Base-by-base conservation (phyloP, 2,113 vertebrate genomes). In the Eptesicus fuscus region DNA sequence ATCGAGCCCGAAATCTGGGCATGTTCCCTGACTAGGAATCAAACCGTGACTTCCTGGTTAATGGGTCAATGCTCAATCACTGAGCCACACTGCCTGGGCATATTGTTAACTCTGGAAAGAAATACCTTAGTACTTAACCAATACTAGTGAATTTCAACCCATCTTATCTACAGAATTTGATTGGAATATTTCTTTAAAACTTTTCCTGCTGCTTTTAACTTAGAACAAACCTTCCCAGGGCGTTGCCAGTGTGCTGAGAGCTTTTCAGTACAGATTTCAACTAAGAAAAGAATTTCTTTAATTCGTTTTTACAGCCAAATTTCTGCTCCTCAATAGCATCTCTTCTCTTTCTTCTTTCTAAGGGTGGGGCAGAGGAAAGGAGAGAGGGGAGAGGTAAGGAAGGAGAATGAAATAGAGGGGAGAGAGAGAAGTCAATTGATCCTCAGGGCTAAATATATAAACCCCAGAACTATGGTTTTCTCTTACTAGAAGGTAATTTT, bases 81-180 rank as follows among this genome's bases (percentile, higher is more conserved):
- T 28, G 23, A 59, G 23, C 9, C 23, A 59, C 56, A 25, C 56
- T 59, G 23, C 9, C 9, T 25, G 23, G 56, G 23, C 9, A 59
- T 93, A 2, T 84, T 91, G 18, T 61, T 90, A 79, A 74, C 17
- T 93, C 44, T 94, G 30, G 40, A 92, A 91, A 56, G 25, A 69
- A 73, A 67, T 77, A 59, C 8, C 16, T 44, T 37, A 35, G 61
- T n/a, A 8, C 13, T 30, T 83, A 90, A 32, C 3, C 0, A 6
- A 16, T 44, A 10, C 11, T 25, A 37, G 30, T 93, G 63, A 73
- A 40, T 88, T 88, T 51, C 74, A 74, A 53, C 22, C 11, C 22
- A 71, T 91, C 30, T 85, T 88, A 88, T 49, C 16, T 25, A 25
- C 5, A 67, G 37, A 82, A 53, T 95, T 94, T 83, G 51, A 74